A percentile compares a stretch with the other conserved stretches of the same genome.
Evolutionary conservation across 1,140 invertebrate species (phyloP).

Genomic region (Leptonema lineaticorne): DNA sequence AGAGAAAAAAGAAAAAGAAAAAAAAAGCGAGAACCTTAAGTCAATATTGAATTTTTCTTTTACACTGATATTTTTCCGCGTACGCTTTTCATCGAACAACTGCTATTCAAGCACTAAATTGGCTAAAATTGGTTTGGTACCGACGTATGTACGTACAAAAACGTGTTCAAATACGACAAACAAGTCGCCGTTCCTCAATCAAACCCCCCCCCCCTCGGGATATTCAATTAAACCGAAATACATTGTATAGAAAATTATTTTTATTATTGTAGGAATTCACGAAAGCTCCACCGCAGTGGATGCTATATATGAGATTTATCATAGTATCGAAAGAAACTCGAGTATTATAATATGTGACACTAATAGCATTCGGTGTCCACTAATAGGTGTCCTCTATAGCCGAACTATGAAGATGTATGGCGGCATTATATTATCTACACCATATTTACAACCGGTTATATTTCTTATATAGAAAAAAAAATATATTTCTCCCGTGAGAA

Average conservation of each 20-base stretch:
- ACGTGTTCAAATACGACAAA: background rate
- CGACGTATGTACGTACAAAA: background rate
- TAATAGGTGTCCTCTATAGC: constrained; percentile 21
- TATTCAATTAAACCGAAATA: no score
- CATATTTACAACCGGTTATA: constrained; percentile 22
- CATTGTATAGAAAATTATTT: no score
- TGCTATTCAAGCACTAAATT: constrained; percentile 6
- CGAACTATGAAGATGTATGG: constrained; percentile 31
- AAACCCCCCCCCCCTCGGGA: no score
- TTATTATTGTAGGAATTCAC: no score
- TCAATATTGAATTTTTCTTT: constrained; percentile 10
- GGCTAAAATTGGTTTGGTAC: constrained; percentile 6
- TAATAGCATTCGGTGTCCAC: constrained; percentile 17
- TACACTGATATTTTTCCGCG: background rate
- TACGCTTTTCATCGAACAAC: background rate
- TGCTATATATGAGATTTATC: background rate
- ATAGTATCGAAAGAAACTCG: background rate
- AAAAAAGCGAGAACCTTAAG: background rate
- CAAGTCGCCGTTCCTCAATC: no score
- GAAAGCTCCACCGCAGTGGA: no score
- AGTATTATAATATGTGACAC: constrained; percentile 18
- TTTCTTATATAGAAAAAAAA: no score
- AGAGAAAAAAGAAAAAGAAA: no score
- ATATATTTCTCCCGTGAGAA: no score
- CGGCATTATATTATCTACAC: constrained; percentile 29